These are phyloP conservation scores for Macropus fuliginosus DNA, from an alignment of 2,797 vertebrate genomes.

Conservation along the genomic window DNA sequence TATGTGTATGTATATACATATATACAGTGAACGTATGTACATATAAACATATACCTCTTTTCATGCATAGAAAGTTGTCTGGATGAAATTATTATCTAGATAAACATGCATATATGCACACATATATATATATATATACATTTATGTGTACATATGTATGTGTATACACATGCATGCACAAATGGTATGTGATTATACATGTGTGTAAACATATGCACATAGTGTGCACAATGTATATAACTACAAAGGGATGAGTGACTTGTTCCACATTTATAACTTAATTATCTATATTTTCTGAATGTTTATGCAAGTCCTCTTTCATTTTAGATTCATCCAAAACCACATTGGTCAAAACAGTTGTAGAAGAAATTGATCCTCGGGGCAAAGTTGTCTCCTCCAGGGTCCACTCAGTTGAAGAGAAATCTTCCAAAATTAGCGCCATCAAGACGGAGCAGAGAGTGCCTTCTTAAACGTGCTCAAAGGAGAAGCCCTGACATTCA, in stretches of 20 bases:
- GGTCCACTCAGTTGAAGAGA: conserved; percentile 72
- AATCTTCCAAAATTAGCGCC: conserved; percentile 63
- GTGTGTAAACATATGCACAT: background rate
- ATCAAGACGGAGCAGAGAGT: conserved; percentile 67
- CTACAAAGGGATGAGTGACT: conserved; percentile 27
- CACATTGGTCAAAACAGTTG: conserved; percentile 69
- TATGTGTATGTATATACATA: background rate
- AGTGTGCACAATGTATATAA: background rate
- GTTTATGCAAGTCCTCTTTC: conserved; percentile 25
- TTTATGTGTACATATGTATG: too few relatives aligned
- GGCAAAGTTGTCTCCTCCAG: conserved; percentile 70
- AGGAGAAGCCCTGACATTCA: background rate
- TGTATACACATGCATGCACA: too few relatives aligned
- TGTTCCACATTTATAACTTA: conserved; percentile 4
- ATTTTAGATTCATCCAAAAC: conserved; percentile 68
- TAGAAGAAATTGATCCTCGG: conserved; percentile 78
- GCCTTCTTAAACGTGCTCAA: conserved; percentile 55
- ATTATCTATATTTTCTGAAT: background rate
- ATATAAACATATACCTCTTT: background rate
- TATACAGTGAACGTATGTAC: background rate
- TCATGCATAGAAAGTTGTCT: background rate
- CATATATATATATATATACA: too few relatives aligned
- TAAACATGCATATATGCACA: background rate
- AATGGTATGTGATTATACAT: background rate
- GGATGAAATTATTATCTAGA: background rate